phyloP scores from a whole-genome alignment of 2,888 invertebrate genomes.

The Tetrapedia diversipes region DNA sequence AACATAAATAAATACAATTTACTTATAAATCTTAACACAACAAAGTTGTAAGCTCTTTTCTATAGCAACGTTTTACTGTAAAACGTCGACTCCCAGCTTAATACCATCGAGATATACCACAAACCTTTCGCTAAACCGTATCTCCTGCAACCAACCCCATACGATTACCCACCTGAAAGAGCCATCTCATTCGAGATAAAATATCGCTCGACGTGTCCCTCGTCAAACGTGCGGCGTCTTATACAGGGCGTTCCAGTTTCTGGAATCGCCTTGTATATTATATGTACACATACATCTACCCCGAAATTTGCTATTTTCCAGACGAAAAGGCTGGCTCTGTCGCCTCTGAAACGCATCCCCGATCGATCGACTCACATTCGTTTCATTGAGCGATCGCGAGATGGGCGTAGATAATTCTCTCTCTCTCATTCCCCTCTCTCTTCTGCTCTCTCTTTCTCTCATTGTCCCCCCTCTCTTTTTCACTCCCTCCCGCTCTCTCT shows the following conservation, averaged over 20 bases:
- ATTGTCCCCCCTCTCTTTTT: too few relatives aligned
- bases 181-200: neutral
- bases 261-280: neutral
- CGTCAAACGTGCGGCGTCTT: neutral
- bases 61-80: too few relatives aligned
- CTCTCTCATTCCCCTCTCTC: too few relatives aligned
- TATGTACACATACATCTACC: too few relatives aligned
- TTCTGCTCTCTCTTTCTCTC: too few relatives aligned
- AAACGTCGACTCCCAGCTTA: too few relatives aligned
- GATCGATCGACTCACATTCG: conserved; percentile 35
- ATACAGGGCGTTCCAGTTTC: neutral
- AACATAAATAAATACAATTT: too few relatives aligned
- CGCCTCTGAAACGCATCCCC: conserved; percentile 5
- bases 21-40: too few relatives aligned
- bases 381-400: conserved; percentile 31
- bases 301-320: neutral
- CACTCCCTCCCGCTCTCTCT: too few relatives aligned
- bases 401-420: conserved; percentile 5
- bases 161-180: neutral
- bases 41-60: too few relatives aligned
- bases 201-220: neutral
- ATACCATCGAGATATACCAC: too few relatives aligned
- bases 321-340: neutral
- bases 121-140: too few relatives aligned
- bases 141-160: neutral